Conservation (phyloP, 2,888 invertebrate species). For the Amphipoea oculea region DNA sequence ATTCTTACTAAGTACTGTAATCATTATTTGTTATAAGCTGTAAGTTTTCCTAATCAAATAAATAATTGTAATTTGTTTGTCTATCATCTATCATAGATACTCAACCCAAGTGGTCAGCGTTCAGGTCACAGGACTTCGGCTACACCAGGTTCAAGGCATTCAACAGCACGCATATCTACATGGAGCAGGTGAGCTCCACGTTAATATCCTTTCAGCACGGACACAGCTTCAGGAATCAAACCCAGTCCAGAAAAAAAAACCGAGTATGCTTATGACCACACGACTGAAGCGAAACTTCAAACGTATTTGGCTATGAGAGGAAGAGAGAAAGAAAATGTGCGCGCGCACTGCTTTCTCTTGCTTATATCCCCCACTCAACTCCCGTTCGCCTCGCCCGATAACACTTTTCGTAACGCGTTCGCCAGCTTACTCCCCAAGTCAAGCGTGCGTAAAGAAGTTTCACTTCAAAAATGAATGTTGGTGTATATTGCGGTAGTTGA, state of each 20-base stretch:
- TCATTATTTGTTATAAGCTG: neutral
- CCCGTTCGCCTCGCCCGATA: too few relatives aligned
- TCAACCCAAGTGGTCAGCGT: slow-evolving; percentile 89
- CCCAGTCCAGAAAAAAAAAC: neutral
- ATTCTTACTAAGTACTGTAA: neutral
- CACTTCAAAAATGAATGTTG: too few relatives aligned
- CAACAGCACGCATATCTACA: slow-evolving; percentile 96
- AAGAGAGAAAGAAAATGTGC: too few relatives aligned
- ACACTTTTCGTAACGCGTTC: too few relatives aligned
- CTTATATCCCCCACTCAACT: too few relatives aligned
- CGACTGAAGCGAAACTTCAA: too few relatives aligned
- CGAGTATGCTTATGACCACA: too few relatives aligned
- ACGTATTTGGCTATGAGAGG: too few relatives aligned
- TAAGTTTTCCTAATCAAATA: neutral
- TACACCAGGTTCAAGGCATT: slow-evolving; percentile 95
- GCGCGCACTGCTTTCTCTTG: too few relatives aligned
- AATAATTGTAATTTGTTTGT: neutral
- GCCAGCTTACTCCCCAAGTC: too few relatives aligned
- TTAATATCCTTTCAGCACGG: neutral
- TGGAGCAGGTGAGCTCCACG: slow-evolving; percentile 93
- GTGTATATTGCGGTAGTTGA: neutral
- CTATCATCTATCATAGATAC: slow-evolving; percentile 85
- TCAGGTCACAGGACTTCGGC: slow-evolving; percentile 97
- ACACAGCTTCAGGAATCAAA: neutral
- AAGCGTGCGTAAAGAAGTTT: too few relatives aligned